A percentile compares a stretch with the other conserved stretches of the same genome.
phyloP scores from a whole-genome alignment of 1,140 invertebrate species.

The Fopius arisanus region DNA sequence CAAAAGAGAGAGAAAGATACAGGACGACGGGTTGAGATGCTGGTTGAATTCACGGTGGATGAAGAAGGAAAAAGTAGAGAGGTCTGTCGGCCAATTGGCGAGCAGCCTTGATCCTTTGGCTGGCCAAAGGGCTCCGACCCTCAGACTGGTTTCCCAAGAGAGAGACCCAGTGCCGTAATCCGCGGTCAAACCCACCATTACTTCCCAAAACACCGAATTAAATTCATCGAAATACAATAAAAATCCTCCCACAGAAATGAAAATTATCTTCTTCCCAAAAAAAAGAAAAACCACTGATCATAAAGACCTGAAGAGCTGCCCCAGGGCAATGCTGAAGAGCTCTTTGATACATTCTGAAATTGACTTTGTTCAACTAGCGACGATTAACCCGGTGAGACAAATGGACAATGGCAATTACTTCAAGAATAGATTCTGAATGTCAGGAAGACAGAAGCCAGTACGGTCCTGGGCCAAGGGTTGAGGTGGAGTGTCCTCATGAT shows the following conservation, averaged over 20 bases:
- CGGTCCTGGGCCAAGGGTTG: slow-evolving; percentile 2
- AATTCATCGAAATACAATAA: neutral
- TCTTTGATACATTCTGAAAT: too few relatives aligned
- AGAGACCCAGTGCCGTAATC: slow-evolving; percentile 34
- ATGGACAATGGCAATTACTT: neutral
- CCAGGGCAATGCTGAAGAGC: too few relatives aligned
- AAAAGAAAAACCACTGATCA: neutral
- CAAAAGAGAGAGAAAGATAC: neutral
- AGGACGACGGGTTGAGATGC: slow-evolving; percentile 12
- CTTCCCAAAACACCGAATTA: neutral
- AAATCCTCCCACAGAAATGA: neutral
- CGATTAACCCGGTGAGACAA: neutral
- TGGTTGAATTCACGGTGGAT: neutral
- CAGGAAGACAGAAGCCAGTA: slow-evolving; percentile 16
- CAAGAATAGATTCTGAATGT: slow-evolving; percentile 3
- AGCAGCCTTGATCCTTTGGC: slow-evolving; percentile 42
- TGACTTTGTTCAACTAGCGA: too few relatives aligned
- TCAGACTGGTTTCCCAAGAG: slow-evolving; percentile 39
- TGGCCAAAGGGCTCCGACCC: slow-evolving; percentile 43
- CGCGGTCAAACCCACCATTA: neutral
- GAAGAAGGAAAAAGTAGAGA: slow-evolving; percentile 19
- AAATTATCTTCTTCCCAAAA: neutral
- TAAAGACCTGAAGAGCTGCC: neutral
- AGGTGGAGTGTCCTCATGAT: neutral
- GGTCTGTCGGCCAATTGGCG: slow-evolving; percentile 38